Evolutionary conservation across 2,888 invertebrate species (phyloP), one percentile per base, ranked within the genome.

Genomic region (Sphaerophoria rueppellii): DNA sequence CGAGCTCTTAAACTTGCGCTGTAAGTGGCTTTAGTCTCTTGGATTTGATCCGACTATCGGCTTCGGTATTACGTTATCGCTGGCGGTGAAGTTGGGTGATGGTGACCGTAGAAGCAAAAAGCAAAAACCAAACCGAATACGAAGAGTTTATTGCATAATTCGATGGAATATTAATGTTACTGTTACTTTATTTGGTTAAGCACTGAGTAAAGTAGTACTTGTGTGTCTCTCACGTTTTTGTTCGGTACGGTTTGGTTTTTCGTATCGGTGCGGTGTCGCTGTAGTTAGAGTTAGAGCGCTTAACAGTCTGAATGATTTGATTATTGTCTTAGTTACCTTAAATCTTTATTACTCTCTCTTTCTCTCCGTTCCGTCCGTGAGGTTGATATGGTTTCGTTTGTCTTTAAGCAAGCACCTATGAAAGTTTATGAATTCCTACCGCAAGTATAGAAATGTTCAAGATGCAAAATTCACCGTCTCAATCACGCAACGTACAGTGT

Each of bases 51-150:
- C 52, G 32, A 67, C 61, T 61, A 70, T 74, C 63, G 57, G 70
- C 50, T 58, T 74, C 58, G 63, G 69, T 50, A 75, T 80, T 80
- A 83, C 75, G 61, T 72, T 80, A 83, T 79, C 37, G 50, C 75
- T 50, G 83, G 35, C 75, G 60, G 83, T 24, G 24, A 2, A 2
- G 24, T 24, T 24, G 24, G 24, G 24, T 24, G 24, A 24, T 24
- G 24, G 24, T 69, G 75, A 46, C 71, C 52, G 75, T 57, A 83
- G 71, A 76, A 61, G 50, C 55, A 34, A 37, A n/a, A n/a, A n/a
- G n/a, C n/a, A n/a, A n/a, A n/a, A n/a, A n/a, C n/a, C n/a, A n/a
- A n/a, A n/a, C n/a, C n/a, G n/a, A n/a, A n/a, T n/a, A 79, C 24
- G 1, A 24, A 24, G 50, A 67, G 52, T 37, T 54, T 43, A 65